Evolutionary conservation across 2,113 vertebrate genomes (phyloP).

Genomic region (Crotalus viridis): DNA sequence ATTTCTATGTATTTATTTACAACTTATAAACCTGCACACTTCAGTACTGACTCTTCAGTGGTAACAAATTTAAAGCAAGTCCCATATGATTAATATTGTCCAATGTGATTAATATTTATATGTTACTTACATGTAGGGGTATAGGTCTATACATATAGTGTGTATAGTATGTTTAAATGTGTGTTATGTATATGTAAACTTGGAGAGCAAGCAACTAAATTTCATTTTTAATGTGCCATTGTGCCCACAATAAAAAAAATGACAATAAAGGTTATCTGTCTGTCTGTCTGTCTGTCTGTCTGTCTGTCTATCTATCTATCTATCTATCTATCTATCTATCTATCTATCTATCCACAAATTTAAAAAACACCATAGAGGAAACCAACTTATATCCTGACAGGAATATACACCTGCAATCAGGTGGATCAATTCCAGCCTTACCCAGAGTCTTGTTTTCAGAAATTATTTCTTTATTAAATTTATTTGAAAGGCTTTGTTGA

Average conservation of each 20-base stretch:
- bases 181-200: too few species aligned
- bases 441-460: neutral
- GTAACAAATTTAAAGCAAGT: neutral
- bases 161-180: too few species aligned
- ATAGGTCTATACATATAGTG: too few species aligned
- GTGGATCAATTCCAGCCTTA: neutral
- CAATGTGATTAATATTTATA: too few species aligned
- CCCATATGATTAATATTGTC: neutral
- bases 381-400: neutral
- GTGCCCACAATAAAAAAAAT: too few species aligned
- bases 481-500: neutral
- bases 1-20: neutral
- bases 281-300: too few species aligned
- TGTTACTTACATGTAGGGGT: too few species aligned
- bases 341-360: neutral
- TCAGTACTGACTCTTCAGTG: neutral
- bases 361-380: neutral
- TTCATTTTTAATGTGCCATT: too few species aligned
- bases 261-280: too few species aligned
- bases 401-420: neutral
- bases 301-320: too few species aligned
- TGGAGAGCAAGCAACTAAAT: too few species aligned
- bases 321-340: too few species aligned
- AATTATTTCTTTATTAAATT: neutral
- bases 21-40: neutral